These are phyloP conservation scores for Megatriorchis doriae DNA, from an alignment of 2,113 vertebrate genomes.

Conservation along the genomic window DNA sequence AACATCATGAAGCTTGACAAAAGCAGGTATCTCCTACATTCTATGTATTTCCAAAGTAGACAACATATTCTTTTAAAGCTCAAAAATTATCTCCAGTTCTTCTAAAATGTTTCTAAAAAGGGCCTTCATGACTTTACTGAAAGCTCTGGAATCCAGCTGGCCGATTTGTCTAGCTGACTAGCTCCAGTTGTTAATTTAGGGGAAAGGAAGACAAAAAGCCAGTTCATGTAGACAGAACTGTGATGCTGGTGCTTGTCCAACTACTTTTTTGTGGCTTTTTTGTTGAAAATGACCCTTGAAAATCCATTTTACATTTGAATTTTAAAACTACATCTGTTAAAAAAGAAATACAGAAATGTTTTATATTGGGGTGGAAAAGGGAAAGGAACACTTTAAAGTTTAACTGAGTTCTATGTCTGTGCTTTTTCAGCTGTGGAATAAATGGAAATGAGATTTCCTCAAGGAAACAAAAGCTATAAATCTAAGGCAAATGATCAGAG, in stretches of 20 bases:
- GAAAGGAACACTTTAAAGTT: constrained; percentile 8
- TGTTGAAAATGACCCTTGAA: constrained; percentile 28
- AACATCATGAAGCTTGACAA: neutral
- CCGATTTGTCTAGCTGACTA: constrained; percentile 19
- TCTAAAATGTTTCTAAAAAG: constrained; percentile 33
- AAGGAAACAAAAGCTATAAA: constrained; percentile 62
- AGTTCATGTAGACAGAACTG: constrained; percentile 42
- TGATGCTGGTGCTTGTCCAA: constrained; percentile 40
- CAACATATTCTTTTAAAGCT: neutral
- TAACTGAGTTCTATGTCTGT: constrained; percentile 2
- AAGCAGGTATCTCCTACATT: neutral
- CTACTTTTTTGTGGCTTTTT: constrained; percentile 7
- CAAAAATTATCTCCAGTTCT: neutral
- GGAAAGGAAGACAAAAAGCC: constrained; percentile 45
- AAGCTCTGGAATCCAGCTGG: constrained; percentile 24
- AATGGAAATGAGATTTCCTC: constrained; percentile 59
- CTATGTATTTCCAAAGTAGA: neutral
- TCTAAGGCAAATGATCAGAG: constrained; percentile 12
- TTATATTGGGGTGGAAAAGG: constrained; percentile 1
- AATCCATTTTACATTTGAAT: constrained; percentile 23
- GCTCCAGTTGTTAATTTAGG: constrained; percentile 40
- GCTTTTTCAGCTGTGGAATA: constrained; percentile 60
- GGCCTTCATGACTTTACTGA: constrained; percentile 20
- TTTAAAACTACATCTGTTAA: constrained; percentile 50
- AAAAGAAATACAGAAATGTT: constrained; percentile 10